Percentiles rank a stretch among this genome's conserved stretches.
These are phyloP conservation scores for Mycteria americana DNA, from an alignment of 2,797 vertebrate species.

Conservation along the genomic window DNA sequence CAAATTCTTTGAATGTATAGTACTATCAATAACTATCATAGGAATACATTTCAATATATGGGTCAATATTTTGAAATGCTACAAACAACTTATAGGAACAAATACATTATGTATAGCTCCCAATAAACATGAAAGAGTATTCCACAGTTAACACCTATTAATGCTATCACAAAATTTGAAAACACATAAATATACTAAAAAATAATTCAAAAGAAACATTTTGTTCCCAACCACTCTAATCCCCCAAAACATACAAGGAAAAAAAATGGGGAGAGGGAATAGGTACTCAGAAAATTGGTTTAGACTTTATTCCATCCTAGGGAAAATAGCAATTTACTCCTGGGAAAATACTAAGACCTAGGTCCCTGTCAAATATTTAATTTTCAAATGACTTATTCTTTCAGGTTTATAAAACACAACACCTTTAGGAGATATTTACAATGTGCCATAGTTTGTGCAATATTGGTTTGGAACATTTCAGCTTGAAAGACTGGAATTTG, in stretches of 20 bases:
- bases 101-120: background rate
- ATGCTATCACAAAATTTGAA: background rate
- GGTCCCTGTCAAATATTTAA: background rate
- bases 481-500: background rate
- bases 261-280: accelerated
- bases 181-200: background rate
- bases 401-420: background rate
- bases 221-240: background rate
- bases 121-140: background rate
- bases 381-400: background rate
- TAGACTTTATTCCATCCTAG: background rate
- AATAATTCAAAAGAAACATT: background rate
- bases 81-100: background rate
- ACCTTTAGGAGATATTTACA: background rate
- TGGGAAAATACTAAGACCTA: background rate
- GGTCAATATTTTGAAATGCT: background rate
- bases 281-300: background rate
- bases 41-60: background rate
- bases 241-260: accelerated
- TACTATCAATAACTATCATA: background rate
- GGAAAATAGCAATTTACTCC: background rate
- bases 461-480: background rate
- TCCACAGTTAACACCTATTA: background rate
- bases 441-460: background rate
- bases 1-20: background rate